phyloP scores from a whole-genome alignment of 2,797 vertebrate species.

The Artibeus lituratus region DNA sequence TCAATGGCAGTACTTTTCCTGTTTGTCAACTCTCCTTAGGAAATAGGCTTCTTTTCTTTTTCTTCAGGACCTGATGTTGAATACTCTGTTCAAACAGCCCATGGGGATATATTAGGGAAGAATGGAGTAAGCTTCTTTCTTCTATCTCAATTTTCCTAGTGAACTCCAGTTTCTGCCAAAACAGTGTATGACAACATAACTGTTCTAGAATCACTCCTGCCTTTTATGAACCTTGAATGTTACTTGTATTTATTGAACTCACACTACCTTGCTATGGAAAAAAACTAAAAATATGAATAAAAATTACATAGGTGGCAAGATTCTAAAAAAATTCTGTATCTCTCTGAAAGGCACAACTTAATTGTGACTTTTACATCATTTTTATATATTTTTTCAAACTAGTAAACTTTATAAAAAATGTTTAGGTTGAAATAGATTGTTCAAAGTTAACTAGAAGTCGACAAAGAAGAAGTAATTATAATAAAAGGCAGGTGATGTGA shows the following conservation, averaged over 20 bases:
- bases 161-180: neutral
- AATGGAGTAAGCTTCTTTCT: neutral
- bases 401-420: neutral
- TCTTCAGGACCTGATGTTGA: neutral
- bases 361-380: neutral
- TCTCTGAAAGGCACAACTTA: neutral
- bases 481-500: conserved; percentile 13
- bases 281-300: neutral
- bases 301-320: neutral
- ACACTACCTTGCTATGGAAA: neutral
- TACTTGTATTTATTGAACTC: neutral
- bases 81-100: neutral
- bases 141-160: neutral
- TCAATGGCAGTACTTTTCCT: neutral
- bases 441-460: neutral
- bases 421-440: neutral
- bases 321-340: neutral
- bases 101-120: neutral
- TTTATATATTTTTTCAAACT: conserved; percentile 5
- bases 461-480: conserved; percentile 30
- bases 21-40: neutral
- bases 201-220: neutral
- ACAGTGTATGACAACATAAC: neutral
- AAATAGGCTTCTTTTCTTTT: neutral
- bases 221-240: neutral